Evolutionary conservation across 2,113 vertebrate species (phyloP), one percentile per base, ranked within the genome.

Genomic region (Rhodinocichla rosea): DNA sequence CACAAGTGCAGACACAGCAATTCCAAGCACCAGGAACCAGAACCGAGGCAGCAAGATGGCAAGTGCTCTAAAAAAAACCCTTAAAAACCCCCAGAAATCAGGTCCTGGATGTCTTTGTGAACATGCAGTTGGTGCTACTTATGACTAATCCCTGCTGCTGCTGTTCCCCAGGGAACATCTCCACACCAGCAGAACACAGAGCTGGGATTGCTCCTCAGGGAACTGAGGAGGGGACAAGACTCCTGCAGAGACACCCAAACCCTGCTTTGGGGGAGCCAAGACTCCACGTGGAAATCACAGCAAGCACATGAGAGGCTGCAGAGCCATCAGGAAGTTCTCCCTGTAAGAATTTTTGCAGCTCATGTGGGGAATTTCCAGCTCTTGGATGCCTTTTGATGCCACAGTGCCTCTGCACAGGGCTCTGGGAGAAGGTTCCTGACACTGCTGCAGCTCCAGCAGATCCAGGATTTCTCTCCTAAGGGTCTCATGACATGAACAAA

Each of bases 91-190:
- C 47, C 10, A 65, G 4, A 63, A 90, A 88, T n/a, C 37, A 40
- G 67, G 55, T 69, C 50, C 73, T 49, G 5, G 33, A 35, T 83
- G 57, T 69, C 77, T 91, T 81, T 89, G 50, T 74, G 68, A 89
- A 80, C 45, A 80, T 7, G 7, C 57, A 88, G 65, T 45, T n/a
- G 83, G 83, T 50, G 83, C 71, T 33, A 40, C 10, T 73, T 45
- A 62, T 81, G 77, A 94, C 76, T 92, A 89, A 95, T 89, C 68
- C 52, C 10, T 87, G 91, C 91, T 94, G 93, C 93, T 95, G 93
- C 93, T 60, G 5, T 65, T 94, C 79, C 83, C 68, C 71, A 64
- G 69, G 55, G 91, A 94, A 90, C 52, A 90, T 65, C 64, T 49
- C 87, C 60, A 10, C 50, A 81, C 45, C 88, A 94, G 90, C 82